Conservation (phyloP, 2,797 vertebrate species). For the Sebastiscus tertius region DNA sequence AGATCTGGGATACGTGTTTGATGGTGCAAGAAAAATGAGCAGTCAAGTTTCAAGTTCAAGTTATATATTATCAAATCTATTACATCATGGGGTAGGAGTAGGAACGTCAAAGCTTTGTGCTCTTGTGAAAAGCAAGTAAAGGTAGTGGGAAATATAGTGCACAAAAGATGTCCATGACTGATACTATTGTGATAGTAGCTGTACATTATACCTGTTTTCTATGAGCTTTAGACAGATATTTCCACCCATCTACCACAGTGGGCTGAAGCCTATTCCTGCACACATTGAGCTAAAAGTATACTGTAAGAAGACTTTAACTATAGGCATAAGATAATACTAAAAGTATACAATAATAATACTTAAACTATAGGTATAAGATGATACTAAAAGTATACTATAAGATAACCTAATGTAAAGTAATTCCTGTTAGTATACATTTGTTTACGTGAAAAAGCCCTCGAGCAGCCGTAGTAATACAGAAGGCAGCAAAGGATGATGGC, state of each 20-base stretch:
- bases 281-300: background rate
- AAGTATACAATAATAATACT: background rate
- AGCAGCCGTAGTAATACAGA: no score
- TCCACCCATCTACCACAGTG: background rate
- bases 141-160: background rate
- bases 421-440: no score
- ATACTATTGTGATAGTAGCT: background rate
- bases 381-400: no score
- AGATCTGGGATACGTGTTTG: background rate
- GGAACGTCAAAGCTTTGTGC: background rate
- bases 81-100: background rate
- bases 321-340: background rate
- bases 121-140: background rate
- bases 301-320: background rate
- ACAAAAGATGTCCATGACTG: background rate
- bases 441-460: no score
- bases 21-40: background rate
- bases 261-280: background rate
- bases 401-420: no score
- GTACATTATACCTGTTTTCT: background rate
- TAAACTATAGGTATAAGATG: no score
- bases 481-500: no score
- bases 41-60: background rate
- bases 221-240: background rate
- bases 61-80: no score